Evolutionary conservation across 2,797 vertebrate species (phyloP).

Genomic region (Acanthiza pusilla): DNA sequence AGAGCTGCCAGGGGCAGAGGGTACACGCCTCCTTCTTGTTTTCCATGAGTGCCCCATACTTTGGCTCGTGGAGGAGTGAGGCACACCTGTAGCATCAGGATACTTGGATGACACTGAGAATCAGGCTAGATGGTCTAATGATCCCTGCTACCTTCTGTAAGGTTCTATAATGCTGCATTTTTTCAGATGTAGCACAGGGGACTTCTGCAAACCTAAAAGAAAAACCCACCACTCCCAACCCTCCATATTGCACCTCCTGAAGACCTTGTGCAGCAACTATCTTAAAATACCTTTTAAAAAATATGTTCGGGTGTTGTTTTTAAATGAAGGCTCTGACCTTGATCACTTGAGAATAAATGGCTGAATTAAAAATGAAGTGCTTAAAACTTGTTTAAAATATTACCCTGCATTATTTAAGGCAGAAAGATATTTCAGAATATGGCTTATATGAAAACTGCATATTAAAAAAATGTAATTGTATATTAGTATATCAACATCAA

Average conservation of each 20-base stretch:
- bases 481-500: background rate
- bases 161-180: background rate
- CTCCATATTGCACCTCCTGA: background rate
- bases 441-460: background rate
- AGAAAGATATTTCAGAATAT: background rate
- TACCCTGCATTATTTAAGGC: background rate
- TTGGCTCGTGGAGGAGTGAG: background rate
- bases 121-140: background rate
- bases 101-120: background rate
- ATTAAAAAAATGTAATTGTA: no score
- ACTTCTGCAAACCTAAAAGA: background rate
- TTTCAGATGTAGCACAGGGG: background rate
- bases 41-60: background rate
- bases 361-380: conserved; percentile 6
- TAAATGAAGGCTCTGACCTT: background rate
- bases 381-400: background rate
- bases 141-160: background rate
- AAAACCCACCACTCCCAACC: background rate
- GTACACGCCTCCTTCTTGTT: background rate
- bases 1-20: background rate
- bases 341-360: background rate
- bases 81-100: background rate
- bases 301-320: background rate
- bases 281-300: background rate
- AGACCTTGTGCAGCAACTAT: background rate